phyloP scores from a whole-genome alignment of 2,888 invertebrate species.

The Hymenopus coronatus region DNA sequence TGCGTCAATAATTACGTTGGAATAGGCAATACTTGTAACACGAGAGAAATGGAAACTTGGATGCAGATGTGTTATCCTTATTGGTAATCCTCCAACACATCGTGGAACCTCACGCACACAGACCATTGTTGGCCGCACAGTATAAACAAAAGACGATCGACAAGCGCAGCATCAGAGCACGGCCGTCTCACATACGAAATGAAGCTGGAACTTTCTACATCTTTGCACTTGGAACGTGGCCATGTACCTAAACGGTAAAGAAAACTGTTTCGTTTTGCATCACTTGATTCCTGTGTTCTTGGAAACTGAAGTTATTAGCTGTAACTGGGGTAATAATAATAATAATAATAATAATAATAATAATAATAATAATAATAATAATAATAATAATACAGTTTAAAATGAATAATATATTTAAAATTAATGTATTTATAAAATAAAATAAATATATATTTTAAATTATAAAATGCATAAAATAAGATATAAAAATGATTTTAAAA shows the following conservation, averaged over 20 bases:
- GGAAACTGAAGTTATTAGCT: not conserved
- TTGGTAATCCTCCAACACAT: not conserved
- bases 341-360: too few relatives aligned
- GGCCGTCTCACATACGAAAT: not conserved
- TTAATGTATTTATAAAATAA: too few relatives aligned
- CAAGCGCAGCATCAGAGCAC: not conserved
- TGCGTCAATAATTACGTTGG: too few relatives aligned
- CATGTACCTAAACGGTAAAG: not conserved
- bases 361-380: too few relatives aligned
- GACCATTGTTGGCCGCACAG: not conserved
- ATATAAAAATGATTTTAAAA: too few relatives aligned
- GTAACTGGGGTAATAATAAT: not conserved
- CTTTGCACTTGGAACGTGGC: not conserved
- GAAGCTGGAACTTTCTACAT: not conserved
- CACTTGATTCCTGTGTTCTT: not conserved
- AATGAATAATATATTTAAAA: too few relatives aligned
- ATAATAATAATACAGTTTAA: too few relatives aligned
- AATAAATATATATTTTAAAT: too few relatives aligned
- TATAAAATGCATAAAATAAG: too few relatives aligned
- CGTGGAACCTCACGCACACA: not conserved
- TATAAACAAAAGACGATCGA: not conserved
- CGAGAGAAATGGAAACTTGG: too few relatives aligned
- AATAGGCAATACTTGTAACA: too few relatives aligned
- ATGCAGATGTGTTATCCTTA: not conserved
- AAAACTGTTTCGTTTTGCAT: not conserved